Percentiles rank a stretch among this genome's conserved stretches.
Conservation (phyloP, 2,113 vertebrate genomes). For the Tragelaphus buxtoni region DNA sequence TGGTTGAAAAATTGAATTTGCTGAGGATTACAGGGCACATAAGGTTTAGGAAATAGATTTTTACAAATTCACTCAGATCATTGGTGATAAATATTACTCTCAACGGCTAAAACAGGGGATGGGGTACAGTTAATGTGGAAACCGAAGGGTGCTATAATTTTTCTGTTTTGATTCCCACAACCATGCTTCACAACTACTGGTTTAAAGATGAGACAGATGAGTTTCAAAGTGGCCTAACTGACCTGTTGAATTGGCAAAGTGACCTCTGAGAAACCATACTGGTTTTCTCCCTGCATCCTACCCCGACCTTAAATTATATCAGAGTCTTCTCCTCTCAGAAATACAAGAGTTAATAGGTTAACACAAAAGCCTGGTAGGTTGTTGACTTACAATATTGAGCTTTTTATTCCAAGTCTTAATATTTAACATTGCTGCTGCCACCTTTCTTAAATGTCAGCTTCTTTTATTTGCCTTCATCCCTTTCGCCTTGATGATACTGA, state of each 20-base stretch:
- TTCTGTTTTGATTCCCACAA: background rate
- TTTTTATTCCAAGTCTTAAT: slow-evolving; percentile 51
- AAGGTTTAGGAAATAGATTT: background rate
- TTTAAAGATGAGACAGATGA: background rate
- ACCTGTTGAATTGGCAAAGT: background rate
- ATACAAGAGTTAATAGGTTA: background rate
- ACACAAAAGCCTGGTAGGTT: background rate
- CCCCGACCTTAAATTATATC: background rate
- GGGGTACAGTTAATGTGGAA: background rate
- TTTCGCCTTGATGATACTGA: background rate
- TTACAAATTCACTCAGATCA: background rate
- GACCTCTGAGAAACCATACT: background rate
- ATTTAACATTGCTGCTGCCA: slow-evolving; percentile 35
- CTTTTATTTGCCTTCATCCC: slow-evolving; percentile 39
- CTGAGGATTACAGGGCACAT: background rate
- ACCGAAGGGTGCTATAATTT: background rate
- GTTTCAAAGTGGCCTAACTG: background rate
- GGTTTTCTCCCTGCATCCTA: background rate
- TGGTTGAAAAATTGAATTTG: background rate
- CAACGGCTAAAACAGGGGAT: background rate
- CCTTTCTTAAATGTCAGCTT: slow-evolving; percentile 55
- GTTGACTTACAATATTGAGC: slow-evolving; percentile 53
- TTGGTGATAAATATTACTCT: background rate
- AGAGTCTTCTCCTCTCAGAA: background rate
- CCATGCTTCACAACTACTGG: background rate